Conservation (phyloP, 2,888 invertebrate genomes). For the Thereva nobilitata region DNA sequence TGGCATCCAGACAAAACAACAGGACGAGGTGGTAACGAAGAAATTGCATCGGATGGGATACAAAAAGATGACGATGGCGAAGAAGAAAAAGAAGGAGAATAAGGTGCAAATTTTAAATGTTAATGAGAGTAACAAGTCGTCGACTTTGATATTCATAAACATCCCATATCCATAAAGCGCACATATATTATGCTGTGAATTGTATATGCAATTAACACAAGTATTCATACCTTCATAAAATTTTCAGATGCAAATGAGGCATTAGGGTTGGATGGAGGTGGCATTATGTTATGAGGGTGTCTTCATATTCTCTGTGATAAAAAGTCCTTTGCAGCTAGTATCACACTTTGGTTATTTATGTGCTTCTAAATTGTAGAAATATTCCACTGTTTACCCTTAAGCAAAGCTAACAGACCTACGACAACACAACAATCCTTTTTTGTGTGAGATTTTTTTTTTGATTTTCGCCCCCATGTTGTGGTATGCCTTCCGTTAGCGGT, state of each 20-base stretch:
- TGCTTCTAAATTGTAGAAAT: no score
- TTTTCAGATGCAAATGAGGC: conserved; percentile 29
- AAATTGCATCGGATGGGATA: not conserved
- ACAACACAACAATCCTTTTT: no score
- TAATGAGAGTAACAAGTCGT: conserved; percentile 20
- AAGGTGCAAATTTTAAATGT: conserved; percentile 27
- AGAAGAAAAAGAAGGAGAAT: not conserved
- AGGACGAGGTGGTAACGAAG: not conserved
- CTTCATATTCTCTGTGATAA: no score
- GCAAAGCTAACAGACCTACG: no score
- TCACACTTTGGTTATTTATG: no score
- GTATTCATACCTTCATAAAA: conserved; percentile 24
- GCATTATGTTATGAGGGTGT: not conserved
- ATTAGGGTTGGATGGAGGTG: conserved; percentile 10
- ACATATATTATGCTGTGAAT: conserved; percentile 17
- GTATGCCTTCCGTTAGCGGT: no score
- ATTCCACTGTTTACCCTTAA: no score
- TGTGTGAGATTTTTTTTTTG: no score
- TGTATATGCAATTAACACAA: conserved; percentile 32
- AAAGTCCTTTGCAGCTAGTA: no score
- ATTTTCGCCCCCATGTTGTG: no score
- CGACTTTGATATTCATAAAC: conserved; percentile 5
- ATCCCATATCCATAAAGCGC: not conserved
- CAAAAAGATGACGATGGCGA: not conserved
- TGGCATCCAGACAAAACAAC: conserved; percentile 12